Base-by-base conservation (phyloP, 2,113 vertebrate genomes). In the Brachyhypopomus occidentalis region DNA sequence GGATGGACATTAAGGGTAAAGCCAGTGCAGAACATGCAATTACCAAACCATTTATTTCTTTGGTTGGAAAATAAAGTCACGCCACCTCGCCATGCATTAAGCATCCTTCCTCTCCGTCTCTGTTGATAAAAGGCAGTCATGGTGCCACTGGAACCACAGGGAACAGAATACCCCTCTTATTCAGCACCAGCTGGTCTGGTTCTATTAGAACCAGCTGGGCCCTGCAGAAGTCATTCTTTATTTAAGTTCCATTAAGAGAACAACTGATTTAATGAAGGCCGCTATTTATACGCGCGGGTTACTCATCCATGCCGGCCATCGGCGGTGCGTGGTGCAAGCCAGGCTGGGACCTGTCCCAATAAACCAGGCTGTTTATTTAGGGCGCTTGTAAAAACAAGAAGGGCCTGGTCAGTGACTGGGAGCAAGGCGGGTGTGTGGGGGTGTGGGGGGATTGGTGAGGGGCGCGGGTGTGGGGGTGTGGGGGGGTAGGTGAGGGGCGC, bases 61-160 rank as follows among this genome's bases (percentile, higher is more conserved):
- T 94, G 95, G 95, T 97, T 96, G 95, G 95, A 97, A 98, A 99
- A 99, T 97, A 98, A 98, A 98, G 95, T 94, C 89, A 85, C 89
- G 89, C 93, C 96, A 95, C 94, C 94, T 95, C 93, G 87, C 92
- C 90, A 94, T 97, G 96, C 96, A 97, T 98, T 97, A 98, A 94
- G 94, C 72, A 36, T 23, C 36, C 45, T 41, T 77, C 77, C 75
- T 77, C 81, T 80, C 55, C 62, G 30, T 91, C 95, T 95, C 92
- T 92, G 93, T 95, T 97, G 96, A 97, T 98, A 97, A n/a, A n/a
- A n/a, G n/a, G n/a, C n/a, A n/a, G n/a, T n/a, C n/a, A n/a, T n/a
- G n/a, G n/a, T 93, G 92, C 94, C 94, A 94, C 92, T 90, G 90
- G 78, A 92, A n/a, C n/a, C 91, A 89, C 88, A 90, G 91, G 93